Conservation (phyloP, 2,113 vertebrate species). For the Pachypanchax playfairii region DNA sequence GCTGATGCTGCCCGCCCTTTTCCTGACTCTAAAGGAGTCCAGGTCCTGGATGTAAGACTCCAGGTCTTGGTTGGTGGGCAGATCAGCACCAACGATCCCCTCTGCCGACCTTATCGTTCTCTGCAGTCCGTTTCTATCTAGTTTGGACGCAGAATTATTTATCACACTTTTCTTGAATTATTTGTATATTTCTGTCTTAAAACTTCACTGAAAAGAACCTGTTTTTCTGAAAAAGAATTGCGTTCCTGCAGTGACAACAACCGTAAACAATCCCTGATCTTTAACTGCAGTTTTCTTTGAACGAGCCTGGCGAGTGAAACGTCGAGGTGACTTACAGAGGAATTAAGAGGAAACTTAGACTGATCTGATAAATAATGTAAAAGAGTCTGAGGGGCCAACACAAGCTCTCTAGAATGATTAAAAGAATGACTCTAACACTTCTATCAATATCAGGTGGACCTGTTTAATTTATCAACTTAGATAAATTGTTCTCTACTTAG, state of each 20-base stretch:
- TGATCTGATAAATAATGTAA: slow-evolving; percentile 59
- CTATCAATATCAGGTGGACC: slow-evolving; percentile 20
- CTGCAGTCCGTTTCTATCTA: too few relatives aligned
- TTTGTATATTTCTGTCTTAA: too few relatives aligned
- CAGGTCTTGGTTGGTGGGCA: too few relatives aligned
- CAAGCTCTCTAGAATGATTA: slow-evolving; percentile 38
- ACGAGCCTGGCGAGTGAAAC: slow-evolving; percentile 19
- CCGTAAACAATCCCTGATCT: not conserved
- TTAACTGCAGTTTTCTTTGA: not conserved
- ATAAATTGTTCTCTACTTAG: slow-evolving; percentile 4
- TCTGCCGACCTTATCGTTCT: too few relatives aligned
- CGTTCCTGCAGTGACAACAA: not conserved
- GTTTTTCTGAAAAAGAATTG: too few relatives aligned
- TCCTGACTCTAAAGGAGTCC: too few relatives aligned
- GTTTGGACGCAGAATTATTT: too few relatives aligned
- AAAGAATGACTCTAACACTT: slow-evolving; percentile 16
- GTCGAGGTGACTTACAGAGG: slow-evolving; percentile 34
- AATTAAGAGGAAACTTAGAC: slow-evolving; percentile 51
- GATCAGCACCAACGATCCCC: too few relatives aligned
- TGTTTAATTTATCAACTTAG: slow-evolving; percentile 27
- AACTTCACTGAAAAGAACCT: too few relatives aligned
- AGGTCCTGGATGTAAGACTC: too few relatives aligned
- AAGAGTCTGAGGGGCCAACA: slow-evolving; percentile 54
- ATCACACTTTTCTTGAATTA: too few relatives aligned
- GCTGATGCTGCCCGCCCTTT: too few relatives aligned